These are phyloP conservation scores for Lamprologus tigripictilis DNA, from an alignment of 2,113 vertebrate genomes.

Conservation along the genomic window DNA sequence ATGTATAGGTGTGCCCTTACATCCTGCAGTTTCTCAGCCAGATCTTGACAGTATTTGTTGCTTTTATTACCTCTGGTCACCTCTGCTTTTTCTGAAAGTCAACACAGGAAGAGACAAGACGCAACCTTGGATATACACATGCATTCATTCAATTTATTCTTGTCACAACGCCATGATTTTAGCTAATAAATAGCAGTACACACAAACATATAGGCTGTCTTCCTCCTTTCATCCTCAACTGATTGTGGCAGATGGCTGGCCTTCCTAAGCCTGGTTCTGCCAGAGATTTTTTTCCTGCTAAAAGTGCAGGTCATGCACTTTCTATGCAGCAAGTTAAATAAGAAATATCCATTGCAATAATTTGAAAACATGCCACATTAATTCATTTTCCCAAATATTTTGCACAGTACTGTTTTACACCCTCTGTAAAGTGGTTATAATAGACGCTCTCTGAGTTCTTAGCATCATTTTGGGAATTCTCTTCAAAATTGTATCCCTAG, in stretches of 20 bases:
- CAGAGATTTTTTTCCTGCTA: neutral
- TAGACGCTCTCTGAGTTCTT: neutral
- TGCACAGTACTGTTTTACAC: neutral
- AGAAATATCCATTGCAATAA: neutral
- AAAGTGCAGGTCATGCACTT: neutral
- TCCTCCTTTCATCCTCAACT: neutral
- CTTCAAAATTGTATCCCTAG: neutral
- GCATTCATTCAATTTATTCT: neutral
- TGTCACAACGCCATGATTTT: neutral
- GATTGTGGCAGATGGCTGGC: neutral
- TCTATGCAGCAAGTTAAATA: neutral
- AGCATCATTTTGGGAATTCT: neutral
- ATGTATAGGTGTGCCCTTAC: neutral
- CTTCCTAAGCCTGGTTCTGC: neutral
- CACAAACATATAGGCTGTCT: neutral
- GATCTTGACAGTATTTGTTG: neutral
- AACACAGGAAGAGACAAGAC: neutral
- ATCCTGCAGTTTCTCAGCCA: neutral
- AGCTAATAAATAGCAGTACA: neutral
- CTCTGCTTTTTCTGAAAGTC: neutral
- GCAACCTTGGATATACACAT: neutral
- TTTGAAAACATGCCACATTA: neutral
- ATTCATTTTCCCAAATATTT: neutral
- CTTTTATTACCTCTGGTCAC: neutral
- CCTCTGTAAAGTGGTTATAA: neutral